phyloP scores from a whole-genome alignment of 2,113 vertebrate species.

The Strix aluco region DNA sequence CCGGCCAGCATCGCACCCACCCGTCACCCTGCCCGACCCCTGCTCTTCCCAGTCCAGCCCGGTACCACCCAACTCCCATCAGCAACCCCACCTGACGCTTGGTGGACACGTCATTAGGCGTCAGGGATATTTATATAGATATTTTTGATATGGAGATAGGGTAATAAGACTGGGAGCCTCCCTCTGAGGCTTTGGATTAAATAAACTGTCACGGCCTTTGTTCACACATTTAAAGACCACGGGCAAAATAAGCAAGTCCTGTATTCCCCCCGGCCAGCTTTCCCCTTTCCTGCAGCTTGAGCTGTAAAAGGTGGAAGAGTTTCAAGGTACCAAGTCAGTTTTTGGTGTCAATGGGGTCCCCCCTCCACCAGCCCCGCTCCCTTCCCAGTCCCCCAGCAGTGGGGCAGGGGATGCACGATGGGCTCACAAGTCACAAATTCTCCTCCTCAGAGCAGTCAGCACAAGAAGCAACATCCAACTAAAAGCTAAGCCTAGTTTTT shows the following conservation, averaged over 20 bases:
- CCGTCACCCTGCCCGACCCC: rapidly evolving
- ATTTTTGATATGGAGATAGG: background rate
- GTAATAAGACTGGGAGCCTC: background rate
- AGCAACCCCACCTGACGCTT: background rate
- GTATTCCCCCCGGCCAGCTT: rapidly evolving
- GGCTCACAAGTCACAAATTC: background rate
- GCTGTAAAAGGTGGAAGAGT: background rate
- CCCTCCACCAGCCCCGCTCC: background rate
- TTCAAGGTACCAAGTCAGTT: background rate
- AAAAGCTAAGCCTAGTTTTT: background rate
- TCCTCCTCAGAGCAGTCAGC: background rate
- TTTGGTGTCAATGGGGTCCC: rapidly evolving
- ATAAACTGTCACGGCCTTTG: background rate
- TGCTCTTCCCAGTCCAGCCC: background rate
- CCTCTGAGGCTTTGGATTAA: background rate
- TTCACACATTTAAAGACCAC: background rate
- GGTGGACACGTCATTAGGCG: background rate
- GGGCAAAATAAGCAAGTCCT: background rate
- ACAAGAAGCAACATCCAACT: rapidly evolving
- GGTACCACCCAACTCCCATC: rapidly evolving
- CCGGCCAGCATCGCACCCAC: background rate
- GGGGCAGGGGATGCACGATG: rapidly evolving
- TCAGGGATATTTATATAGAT: background rate
- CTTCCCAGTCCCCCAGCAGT: background rate
- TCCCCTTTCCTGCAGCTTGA: background rate